phyloP scores from a whole-genome alignment of 2,888 invertebrate species.

The Teinopalpus imperialis region DNA sequence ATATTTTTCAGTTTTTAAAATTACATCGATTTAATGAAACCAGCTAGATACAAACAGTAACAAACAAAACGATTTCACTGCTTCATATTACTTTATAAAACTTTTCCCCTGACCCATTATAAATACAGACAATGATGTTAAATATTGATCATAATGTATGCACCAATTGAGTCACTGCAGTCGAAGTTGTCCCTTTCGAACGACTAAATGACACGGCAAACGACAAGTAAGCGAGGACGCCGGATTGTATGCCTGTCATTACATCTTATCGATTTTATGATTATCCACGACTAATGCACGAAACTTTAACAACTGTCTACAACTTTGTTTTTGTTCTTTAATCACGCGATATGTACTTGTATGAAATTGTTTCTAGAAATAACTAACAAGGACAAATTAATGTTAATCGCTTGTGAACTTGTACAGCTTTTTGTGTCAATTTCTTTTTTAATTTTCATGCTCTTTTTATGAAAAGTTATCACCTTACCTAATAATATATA shows the following conservation, averaged over 20 bases:
- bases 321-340: slow-evolving; percentile 13
- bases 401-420: neutral
- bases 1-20: too few species aligned
- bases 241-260: slow-evolving; percentile 15
- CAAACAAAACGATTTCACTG: too few species aligned
- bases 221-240: slow-evolving; percentile 1
- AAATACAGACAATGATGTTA: neutral
- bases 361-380: neutral
- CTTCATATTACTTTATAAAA: too few species aligned
- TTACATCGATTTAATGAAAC: too few species aligned
- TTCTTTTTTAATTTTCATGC: neutral
- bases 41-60: too few species aligned
- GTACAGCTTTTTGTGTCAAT: neutral
- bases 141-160: too few species aligned
- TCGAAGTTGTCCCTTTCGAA: slow-evolving; percentile 10
- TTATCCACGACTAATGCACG: slow-evolving; percentile 13
- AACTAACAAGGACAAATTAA: neutral
- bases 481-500: too few species aligned
- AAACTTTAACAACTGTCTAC: slow-evolving; percentile 18
- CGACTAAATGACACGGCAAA: slow-evolving; percentile 9
- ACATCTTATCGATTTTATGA: slow-evolving; percentile 21
- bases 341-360: slow-evolving; percentile 6
- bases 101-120: too few species aligned
- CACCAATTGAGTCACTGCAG: slow-evolving; percentile 10
- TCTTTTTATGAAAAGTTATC: too few species aligned